Base-by-base conservation (phyloP, 2,797 vertebrate species). In the Platalea minor region DNA sequence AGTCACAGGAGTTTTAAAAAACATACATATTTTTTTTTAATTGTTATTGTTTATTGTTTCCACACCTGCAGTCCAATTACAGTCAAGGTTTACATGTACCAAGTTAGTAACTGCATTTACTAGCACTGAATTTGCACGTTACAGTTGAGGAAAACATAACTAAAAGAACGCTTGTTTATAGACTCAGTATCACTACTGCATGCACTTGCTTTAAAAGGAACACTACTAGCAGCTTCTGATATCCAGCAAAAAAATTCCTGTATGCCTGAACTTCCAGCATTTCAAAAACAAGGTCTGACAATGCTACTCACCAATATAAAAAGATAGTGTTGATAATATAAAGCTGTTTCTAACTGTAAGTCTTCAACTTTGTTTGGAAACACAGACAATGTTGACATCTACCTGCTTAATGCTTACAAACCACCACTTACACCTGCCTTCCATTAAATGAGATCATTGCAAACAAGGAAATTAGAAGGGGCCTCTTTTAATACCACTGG, bases 31-130 rank as follows among this genome's bases (percentile, higher is more conserved):
- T 1, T 18, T 68, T 63, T 59, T 63, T 28, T 37, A 41, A n/a
- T 39, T 50, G 11, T 39, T 80, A 5, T 33, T 64, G 15, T 25
- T 39, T 39, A 60, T 56, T 81, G 53, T 93, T 97, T 96, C 79
- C 97, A 97, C 94, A 96, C 74, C 83, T 94, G 94, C 70, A 63
- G 78, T 87, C 89, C 88, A 92, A 60, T 92, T 89, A 97, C 88
- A 97, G 89, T 94, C 76, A 74, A 88, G 19, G 29, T 81, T 92
- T 61, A 81, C 10, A 28, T 8, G 53, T n/a, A 74, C 43, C 25
- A 90, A 69, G 35, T 50, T 60, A 60, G 25, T 23, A 10, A 64
- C 29, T 41, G 23, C 39, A 60, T 88, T 89, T 74, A 53, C 21
- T 39, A 28, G 63, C 12, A 29, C 13, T 14, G 43, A 83, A 51